Base-by-base conservation (phyloP, 2,888 invertebrate genomes). In the Halocaridina rubra region DNA sequence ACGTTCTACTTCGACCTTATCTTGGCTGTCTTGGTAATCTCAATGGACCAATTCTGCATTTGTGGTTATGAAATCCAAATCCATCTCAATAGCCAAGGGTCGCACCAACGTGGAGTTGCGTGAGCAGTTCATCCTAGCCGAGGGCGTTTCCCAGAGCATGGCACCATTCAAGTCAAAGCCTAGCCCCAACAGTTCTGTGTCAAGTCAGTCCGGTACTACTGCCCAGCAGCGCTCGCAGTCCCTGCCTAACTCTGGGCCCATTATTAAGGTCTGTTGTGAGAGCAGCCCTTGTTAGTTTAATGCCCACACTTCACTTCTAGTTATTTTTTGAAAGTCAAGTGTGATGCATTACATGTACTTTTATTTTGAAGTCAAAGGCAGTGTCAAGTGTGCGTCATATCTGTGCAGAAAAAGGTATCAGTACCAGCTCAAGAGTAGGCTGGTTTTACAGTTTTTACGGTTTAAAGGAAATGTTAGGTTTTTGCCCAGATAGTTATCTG, bases 21-120 rank as follows among this genome's bases (percentile, higher is more conserved):
- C 69, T 84, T 84, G 82, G 71, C 82, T 59, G 59, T 71, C 71
- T 78, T 57, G 71, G 59, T 75, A 67, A 69, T 59, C 81, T 64
- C 39, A 32, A 33, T 19, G 24, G 78, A 72, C 39, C 30, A 27
- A n/a, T 69, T 67, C 46, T 61, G 46, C 71, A n/a, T 30, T 30
- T 59, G 64, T 77, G 72, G 13, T 71, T 27, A 32, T 22, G 30
- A 76, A 57, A 53, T 53, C 76, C 33, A 72, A 76, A 64, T 74
- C 80, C 64, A 80, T 46, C 67, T 13, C 22, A 74, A 61, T 82
- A 98, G 98, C 98, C 93, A 98, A 98, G 94, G 99, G 99, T 93
- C 96, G 99, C 93, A 98, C 98, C 92, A 99, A 99, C 94, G 96
- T 98, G 93, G 98, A 99, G 94, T 95, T 99, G 91, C 95, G 99